Evolutionary conservation across 2,888 invertebrate genomes (phyloP), one percentile per base, ranked within the genome.

Genomic region (Coecobrya sp.): DNA sequence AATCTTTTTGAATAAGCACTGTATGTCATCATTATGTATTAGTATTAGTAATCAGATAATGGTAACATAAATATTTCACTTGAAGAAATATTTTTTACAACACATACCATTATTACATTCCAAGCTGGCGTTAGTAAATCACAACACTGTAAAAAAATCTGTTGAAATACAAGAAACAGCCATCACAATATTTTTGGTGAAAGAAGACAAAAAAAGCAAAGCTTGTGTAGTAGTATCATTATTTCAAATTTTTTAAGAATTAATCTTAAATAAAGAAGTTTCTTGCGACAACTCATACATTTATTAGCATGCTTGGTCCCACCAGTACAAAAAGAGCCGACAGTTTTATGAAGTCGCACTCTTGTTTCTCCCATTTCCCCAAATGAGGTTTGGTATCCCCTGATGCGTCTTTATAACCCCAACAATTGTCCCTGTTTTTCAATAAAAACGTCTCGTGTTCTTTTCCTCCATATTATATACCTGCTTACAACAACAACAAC

Each of bases 271-370:
- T 82, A 76, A 92, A 85, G 89, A 68, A 86, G 89, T 70, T 79
- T 85, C 62, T 27, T 42, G 91, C 52, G 84, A 84, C 92, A 92
- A 89, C 30, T 88, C 85, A 86, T 86, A 86, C 85, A 85, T 89
- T 92, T 85, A 91, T 81, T 89, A 86, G 92, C 86, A 92, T 79
- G 92, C 86, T 89, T 79, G 82, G 92, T 85, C 86, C 79, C 52
- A 8, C 55, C 4, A n/a, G 16, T n/a, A 86, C 92, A 92, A 92
- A 92, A 79, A 19, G 42, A 86, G 92, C 92, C 92, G 92, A 86
- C 89, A 92, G 89, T 92, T 92, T 92, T 92, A 92, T 92, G 89
- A 92, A 92, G 92, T 92, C 45, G 27, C 86, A 89, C 89, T 85
- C 92, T 92, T 88, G 49, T 87, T n/a, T 82, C 30, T 73, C 52